Evolutionary conservation across 1,140 invertebrate genomes (phyloP), one percentile per base, ranked within the genome.

Genomic region (Bombus turneri): DNA sequence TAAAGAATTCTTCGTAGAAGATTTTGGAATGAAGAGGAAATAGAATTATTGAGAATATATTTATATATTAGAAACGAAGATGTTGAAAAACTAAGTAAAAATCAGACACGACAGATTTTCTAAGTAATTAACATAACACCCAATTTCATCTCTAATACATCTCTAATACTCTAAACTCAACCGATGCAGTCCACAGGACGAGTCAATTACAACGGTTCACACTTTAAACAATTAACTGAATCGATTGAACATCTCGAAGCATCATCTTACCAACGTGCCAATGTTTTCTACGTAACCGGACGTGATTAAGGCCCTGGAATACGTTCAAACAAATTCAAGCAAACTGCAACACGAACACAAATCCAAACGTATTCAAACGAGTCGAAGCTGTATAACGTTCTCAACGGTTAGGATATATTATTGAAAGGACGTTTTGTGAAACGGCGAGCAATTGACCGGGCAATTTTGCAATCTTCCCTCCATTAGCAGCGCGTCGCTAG

Each of bases 351-450:
- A 4, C 28, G 28, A 62, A 62, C 59, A n/a, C 47, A n/a, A n/a
- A 62, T 62, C 12, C 59, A 12, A 13, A 37, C 72, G 28, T 47
- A 43, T 31, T 72, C 28, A 4, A 31, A 22, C 72, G 13, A 47
- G 9, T 22, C 12, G 57, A 77, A n/a, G 25, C 28, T 28, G 59
- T 12, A 6, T 31, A 15, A 66, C 39, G 25, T 9, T 22, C 13
- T 37, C 47, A 28, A n/a, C 75, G 15, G 4, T 34, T 62, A n/a
- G 75, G 34, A 64, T 43, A 64, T 64, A 64, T 64, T 77, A 77
- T 59, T 66, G 75, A 78, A 78, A 59, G 74, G 74, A 78, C 57
- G 75, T 78, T 78, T 78, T 59, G 75, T 59, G 64, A 79, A 68
- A 68, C 62, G 62, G 31, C n/a, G 37, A 18, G n/a, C 64, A 68